These are phyloP conservation scores for Latheticus oryzae DNA, from an alignment of 2,888 invertebrate genomes.

Conservation along the genomic window DNA sequence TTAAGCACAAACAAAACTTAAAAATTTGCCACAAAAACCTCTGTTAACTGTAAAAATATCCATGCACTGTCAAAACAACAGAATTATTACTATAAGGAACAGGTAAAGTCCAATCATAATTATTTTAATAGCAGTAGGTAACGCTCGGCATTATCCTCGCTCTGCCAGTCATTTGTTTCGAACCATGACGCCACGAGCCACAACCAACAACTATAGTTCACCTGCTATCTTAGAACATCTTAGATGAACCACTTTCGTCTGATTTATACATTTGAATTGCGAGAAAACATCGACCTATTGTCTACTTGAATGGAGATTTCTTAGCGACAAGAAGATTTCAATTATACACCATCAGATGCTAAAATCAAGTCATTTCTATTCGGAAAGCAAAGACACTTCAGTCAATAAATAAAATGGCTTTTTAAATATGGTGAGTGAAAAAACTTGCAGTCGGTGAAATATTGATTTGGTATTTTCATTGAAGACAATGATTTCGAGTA, in stretches of 20 bases:
- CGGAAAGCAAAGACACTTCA: constrained; percentile 46
- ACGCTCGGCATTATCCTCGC: constrained; percentile 67
- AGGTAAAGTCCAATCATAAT: constrained; percentile 64
- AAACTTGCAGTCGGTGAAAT: constrained; percentile 53
- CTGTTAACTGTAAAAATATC: constrained; percentile 56
- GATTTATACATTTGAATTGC: constrained; percentile 52
- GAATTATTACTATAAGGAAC: constrained; percentile 59
- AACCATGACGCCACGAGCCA: constrained; percentile 68
- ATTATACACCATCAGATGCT: constrained; percentile 31
- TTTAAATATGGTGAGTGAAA: constrained; percentile 54
- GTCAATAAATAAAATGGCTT: constrained; percentile 55
- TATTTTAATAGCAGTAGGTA: constrained; percentile 66
- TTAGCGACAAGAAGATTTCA: constrained; percentile 12
- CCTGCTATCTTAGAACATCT: constrained; percentile 62
- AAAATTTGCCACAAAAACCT: constrained; percentile 43
- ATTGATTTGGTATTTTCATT: constrained; percentile 54
- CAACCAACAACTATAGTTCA: constrained; percentile 63
- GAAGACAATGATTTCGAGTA: constrained; percentile 46
- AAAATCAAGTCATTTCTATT: constrained; percentile 55
- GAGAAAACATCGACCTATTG: constrained; percentile 50
- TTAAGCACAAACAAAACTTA: constrained; percentile 39
- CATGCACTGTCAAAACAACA: constrained; percentile 60
- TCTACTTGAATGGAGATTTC: constrained; percentile 40
- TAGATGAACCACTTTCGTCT: constrained; percentile 60
- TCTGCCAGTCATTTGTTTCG: constrained; percentile 68